Evolutionary conservation across 2,113 vertebrate genomes (phyloP), one percentile per base, ranked within the genome.

Genomic region (Dascyllus trimaculatus): DNA sequence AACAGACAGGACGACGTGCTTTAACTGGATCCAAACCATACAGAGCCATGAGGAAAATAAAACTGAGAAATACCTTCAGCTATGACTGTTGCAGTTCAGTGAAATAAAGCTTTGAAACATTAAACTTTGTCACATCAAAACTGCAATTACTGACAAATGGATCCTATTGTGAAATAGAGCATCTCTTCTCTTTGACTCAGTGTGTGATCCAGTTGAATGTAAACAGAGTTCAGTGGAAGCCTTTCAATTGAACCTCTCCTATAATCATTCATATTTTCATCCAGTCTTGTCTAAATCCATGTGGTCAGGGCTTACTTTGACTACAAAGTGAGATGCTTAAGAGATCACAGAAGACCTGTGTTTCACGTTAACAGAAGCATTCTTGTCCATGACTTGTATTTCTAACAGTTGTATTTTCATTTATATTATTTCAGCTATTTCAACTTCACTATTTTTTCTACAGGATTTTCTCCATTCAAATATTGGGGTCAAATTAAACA

Each of bases 281-380:
- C 65, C 71, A 80, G 80, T 85, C 77, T 89, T 63, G 18, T 64
- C 60, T 84, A 79, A 89, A 90, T 87, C 77, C 83, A 59, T 57
- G 52, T 48, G 64, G 64, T 81, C 49, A 35, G 40, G 57, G 70
- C 62, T 79, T 69, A 78, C 61, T 43, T n/a, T 70, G 80, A 81
- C 56, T 54, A 46, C 76, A 85, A 18, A 69, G 46, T 8, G 52
- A 51, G 52, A 77, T 57, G 51, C 71, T 82, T 80, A 25, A 52
- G 63, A 63, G 63, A 71, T 70, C 26, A 80, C 14, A 19, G 14
- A 67, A 69, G 65, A 67, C 61, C 38, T 21, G 74, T 71, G 15
- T 25, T 32, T 78, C 71, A 84, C 78, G 63, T 51, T 29, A n/a
- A 4, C n/a, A 21, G 4, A 5, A 14, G 14, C 10, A 22, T 48